Conservation (phyloP, 2,797 vertebrate genomes). For the Hirundo rustica region DNA sequence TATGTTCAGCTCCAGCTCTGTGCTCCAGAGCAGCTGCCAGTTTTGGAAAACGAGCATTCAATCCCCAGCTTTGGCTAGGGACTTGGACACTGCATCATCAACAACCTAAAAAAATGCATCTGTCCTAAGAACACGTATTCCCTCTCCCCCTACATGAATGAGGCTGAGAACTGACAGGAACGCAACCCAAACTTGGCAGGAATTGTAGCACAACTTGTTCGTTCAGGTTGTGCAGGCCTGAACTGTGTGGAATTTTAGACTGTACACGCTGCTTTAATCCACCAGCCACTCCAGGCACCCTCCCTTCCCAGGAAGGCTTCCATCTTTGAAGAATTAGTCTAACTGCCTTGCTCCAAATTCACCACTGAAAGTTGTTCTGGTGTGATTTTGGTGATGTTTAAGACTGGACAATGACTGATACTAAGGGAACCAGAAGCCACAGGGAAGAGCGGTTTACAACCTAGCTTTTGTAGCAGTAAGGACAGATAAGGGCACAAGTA, state of each 20-base stretch:
- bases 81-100: not conserved
- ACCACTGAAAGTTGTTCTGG: not conserved
- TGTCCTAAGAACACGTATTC: not conserved
- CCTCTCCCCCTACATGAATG: not conserved
- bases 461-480: not conserved
- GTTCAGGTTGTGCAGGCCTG: not conserved
- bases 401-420: not conserved
- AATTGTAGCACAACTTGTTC: not conserved
- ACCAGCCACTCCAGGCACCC: not conserved
- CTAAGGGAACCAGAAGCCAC: not conserved
- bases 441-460: not conserved
- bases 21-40: not conserved
- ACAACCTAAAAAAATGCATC: not conserved
- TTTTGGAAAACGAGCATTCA: not conserved
- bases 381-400: not conserved
- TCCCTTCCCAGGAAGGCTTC: not conserved
- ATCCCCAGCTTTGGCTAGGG: not conserved
- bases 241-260: not conserved
- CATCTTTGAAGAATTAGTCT: not conserved
- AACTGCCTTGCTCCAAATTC: not conserved
- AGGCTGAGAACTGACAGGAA: not conserved
- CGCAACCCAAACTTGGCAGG: not conserved
- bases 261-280: not conserved
- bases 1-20: not conserved
- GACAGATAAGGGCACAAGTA: not conserved